Percentiles rank a stretch among this genome's conserved stretches.
These are phyloP conservation scores for Drosophila atripex DNA, from an alignment of 2,888 invertebrate species.

Conservation along the genomic window DNA sequence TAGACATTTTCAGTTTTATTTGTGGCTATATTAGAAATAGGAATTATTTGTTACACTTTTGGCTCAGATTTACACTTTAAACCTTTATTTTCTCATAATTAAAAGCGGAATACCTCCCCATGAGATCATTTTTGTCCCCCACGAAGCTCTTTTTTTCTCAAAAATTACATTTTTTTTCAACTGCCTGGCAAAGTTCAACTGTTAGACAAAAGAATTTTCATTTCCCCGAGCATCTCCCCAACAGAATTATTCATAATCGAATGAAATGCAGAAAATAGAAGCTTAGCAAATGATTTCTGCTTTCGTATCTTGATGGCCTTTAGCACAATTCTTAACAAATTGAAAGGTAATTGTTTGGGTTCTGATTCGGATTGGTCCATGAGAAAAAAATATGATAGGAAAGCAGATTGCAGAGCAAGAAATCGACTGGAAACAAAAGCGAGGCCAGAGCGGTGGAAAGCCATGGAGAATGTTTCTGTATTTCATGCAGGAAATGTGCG, in stretches of 20 bases:
- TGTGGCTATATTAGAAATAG: not conserved
- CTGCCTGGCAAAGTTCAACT: slow-evolving; percentile 23
- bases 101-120: not conserved
- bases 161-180: slow-evolving; percentile 25
- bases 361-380: slow-evolving; percentile 4
- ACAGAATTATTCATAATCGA: slow-evolving; percentile 20
- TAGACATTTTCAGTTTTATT: slow-evolving; percentile 47
- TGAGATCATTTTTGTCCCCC: slow-evolving; percentile 1
- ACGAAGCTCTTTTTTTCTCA: not conserved
- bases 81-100: not conserved
- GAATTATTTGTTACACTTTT: not conserved
- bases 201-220: slow-evolving; percentile 27
- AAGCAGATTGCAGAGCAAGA: slow-evolving; percentile 44
- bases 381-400: slow-evolving; percentile 2
- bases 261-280: slow-evolving; percentile 14
- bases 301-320: slow-evolving; percentile 48
- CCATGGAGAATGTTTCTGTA: slow-evolving; percentile 47
- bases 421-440: slow-evolving; percentile 36
- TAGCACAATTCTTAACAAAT: slow-evolving; percentile 58
- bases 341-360: slow-evolving; percentile 70
- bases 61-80: no score
- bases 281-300: slow-evolving; percentile 29
- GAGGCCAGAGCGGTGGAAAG: slow-evolving; percentile 11
- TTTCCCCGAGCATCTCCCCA: slow-evolving; percentile 5
- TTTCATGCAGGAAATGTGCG: slow-evolving; percentile 65